A percentile compares a stretch with the other conserved stretches of the same genome.
phyloP scores from a whole-genome alignment of 2,113 vertebrate genomes.

The Festucalex cinctus region DNA sequence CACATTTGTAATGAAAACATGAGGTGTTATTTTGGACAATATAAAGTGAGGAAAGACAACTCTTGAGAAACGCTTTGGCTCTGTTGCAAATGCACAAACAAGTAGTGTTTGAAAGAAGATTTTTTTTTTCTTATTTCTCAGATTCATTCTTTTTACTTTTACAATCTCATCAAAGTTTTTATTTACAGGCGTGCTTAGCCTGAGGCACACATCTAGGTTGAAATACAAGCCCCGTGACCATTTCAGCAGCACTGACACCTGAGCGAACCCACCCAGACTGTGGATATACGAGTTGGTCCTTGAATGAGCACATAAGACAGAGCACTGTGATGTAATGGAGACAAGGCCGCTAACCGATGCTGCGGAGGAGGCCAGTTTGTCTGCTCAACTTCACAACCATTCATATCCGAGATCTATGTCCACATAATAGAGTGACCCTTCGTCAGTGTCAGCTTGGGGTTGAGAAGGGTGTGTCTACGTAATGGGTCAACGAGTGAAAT shows the following conservation, averaged over 20 bases:
- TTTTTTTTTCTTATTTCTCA: not conserved
- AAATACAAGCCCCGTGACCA: slow-evolving; percentile 53
- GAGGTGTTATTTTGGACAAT: slow-evolving; percentile 20
- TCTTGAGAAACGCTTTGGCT: not conserved
- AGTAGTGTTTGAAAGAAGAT: slow-evolving; percentile 9
- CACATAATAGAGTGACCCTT: slow-evolving; percentile 34
- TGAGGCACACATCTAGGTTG: slow-evolving; percentile 42
- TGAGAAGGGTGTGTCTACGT: slow-evolving; percentile 1
- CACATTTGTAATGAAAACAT: slow-evolving; percentile 27
- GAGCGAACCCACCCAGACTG: slow-evolving; percentile 56
- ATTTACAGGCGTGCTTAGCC: slow-evolving; percentile 52
- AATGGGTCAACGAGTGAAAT: slow-evolving; percentile 24
- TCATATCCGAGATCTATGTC: slow-evolving; percentile 49
- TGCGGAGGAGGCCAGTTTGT: slow-evolving; percentile 34
- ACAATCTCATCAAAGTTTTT: slow-evolving; percentile 47
- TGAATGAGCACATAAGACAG: slow-evolving; percentile 59
- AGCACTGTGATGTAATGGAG: slow-evolving; percentile 55
- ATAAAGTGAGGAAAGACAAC: slow-evolving; percentile 20
- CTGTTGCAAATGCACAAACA: slow-evolving; percentile 15
- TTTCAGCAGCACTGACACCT: slow-evolving; percentile 52
- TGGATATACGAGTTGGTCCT: slow-evolving; percentile 61
- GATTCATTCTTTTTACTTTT: slow-evolving; percentile 24
- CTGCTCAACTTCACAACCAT: slow-evolving; percentile 42
- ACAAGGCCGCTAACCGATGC: slow-evolving; percentile 51
- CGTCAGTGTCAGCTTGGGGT: slow-evolving; percentile 18